phyloP scores from a whole-genome alignment of 2,888 invertebrate species.

The Himalopsyche japonica region DNA sequence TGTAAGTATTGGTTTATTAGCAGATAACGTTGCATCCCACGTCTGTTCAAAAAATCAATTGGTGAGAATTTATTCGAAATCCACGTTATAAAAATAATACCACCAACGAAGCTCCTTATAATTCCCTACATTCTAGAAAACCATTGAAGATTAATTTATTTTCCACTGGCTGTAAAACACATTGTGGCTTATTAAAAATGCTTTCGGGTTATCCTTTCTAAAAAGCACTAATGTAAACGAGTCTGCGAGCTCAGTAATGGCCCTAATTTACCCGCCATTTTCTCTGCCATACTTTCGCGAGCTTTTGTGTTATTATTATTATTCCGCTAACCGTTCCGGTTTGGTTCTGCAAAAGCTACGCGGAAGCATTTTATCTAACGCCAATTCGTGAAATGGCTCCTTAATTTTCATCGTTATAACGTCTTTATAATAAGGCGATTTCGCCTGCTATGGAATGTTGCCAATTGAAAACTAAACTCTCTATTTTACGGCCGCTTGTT shows the following conservation, averaged over 20 bases:
- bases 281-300: constrained; percentile 1
- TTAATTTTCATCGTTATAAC: not conserved
- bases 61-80: too few relatives aligned
- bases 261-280: constrained; percentile 35
- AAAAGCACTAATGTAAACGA: constrained; percentile 34
- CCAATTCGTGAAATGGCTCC: not conserved
- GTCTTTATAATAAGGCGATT: not conserved
- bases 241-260: constrained; percentile 38
- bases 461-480: not conserved
- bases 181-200: not conserved
- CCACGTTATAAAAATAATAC: too few relatives aligned
- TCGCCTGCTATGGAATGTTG: not conserved
- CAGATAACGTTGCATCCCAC: too few relatives aligned
- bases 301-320: not conserved
- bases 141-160: not conserved
- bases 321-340: not conserved
- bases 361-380: not conserved
- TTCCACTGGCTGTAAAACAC: not conserved
- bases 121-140: too few relatives aligned
- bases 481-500: not conserved
- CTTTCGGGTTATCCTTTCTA: not conserved
- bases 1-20: too few relatives aligned
- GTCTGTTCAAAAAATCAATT: too few relatives aligned
- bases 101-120: too few relatives aligned
- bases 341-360: not conserved